Evolutionary conservation across 2,888 invertebrate species (phyloP), one percentile per base, ranked within the genome.

Genomic region (Salpingus planirostris): DNA sequence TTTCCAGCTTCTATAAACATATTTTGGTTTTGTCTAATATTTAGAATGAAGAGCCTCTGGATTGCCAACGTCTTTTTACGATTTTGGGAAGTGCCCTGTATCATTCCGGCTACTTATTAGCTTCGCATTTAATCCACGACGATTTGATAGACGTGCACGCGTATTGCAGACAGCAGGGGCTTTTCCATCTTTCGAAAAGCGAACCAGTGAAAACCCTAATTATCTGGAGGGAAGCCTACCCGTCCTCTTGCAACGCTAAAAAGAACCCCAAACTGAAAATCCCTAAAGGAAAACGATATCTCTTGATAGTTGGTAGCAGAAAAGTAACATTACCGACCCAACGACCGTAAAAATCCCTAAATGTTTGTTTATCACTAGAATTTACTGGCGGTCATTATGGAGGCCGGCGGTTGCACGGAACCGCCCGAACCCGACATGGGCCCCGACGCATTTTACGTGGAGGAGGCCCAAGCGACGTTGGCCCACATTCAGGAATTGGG

Each of bases 381-480:
- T 44, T 60, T 84, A 38, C 57, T 88, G 43, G 74, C 76, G 0
- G 80, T 81, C 3, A 66, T 88, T 26, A 73, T 88, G 63, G 82
- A 83, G 66, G 76, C 80, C 12, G 83, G 81, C n/a, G 80, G 80
- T 18, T 80, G 80, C 50, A 80, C 81, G 2, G 76, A 78, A 54
- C 59, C 79, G 69, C 66, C 74, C 31, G 67, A 74, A 22, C 75
- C 74, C 11, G 65, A 71, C 25, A 71, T 73, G 18, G 76, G 79
- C 0, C 87, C 88, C 0, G 82, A 87, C 37, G 76, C 82, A 1
- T 85, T 89, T 62, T 88, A 89, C 51, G 85, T 92, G 0, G 89
- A 91, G 64, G 91, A 92, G 62, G 90, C 85, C 29, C 85, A 87
- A 59, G 86, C 87, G 40, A 90, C 90, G 2, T 60, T 92, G 2